A percentile compares a stretch with the other conserved stretches of the same genome.
Conservation (phyloP, 2,797 vertebrate genomes). For the Liparis tanakae region DNA sequence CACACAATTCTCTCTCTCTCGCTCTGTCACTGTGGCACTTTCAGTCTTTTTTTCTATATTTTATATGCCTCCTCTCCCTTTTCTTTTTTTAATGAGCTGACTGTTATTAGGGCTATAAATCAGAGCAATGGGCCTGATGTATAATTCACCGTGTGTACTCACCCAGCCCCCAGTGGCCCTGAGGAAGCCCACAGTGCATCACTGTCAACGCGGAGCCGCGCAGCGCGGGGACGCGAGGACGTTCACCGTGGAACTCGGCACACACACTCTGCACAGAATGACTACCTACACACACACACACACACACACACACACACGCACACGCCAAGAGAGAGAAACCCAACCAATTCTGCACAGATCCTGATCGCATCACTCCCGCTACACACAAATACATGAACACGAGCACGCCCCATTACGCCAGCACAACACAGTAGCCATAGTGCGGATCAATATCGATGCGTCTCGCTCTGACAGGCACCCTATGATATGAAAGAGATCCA, state of each 20-base stretch:
- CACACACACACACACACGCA: neutral
- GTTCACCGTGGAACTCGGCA: conserved; percentile 32
- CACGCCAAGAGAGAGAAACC: neutral
- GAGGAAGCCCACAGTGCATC: conserved; percentile 97
- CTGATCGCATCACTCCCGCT: conserved; percentile 9
- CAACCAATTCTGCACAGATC: conserved; percentile 7
- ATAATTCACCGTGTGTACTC: conserved; percentile 99
- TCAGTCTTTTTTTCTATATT: conserved; percentile 76
- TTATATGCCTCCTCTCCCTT: conserved; percentile 84
- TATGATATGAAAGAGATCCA: conserved; percentile 87
- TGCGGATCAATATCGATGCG: conserved; percentile 88
- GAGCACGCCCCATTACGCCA: conserved; percentile 60
- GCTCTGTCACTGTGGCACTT: conserved; percentile 76
- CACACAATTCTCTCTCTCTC: conserved; percentile 68
- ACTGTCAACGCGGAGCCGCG: conserved; percentile 89
- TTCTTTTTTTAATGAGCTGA: conserved; percentile 97
- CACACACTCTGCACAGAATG: conserved; percentile 23
- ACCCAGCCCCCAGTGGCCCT: conserved; percentile 91
- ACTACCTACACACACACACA: conserved; percentile 5
- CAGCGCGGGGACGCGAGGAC: conserved; percentile 38
- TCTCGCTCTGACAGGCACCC: conserved; percentile 82
- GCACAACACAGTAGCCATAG: conserved; percentile 81
- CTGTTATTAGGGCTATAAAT: conserved; percentile 99
- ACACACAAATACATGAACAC: conserved; percentile 37
- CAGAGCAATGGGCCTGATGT: conserved; percentile 97